Evolutionary conservation across 2,888 invertebrate genomes (phyloP), one percentile per base, ranked within the genome.

Genomic region (Chymomyza procnemis): DNA sequence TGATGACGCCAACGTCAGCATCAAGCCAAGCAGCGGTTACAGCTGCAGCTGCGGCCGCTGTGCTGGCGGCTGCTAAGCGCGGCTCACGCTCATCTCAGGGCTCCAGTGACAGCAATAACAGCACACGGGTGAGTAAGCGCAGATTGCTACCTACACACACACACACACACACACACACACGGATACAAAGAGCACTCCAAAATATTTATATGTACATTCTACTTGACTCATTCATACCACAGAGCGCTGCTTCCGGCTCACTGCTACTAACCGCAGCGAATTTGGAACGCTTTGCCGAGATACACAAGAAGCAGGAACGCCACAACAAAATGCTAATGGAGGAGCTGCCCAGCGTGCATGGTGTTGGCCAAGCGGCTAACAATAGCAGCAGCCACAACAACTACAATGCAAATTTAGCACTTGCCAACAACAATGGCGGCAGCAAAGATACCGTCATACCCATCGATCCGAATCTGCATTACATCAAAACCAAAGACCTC

Each of bases 221-320:
- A 16, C 19, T 50, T 50, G 50, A 54, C 18, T 16, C 61, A 59
- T 56, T 66, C 61, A 59, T 56, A 64, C 61, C 63, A 26, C 92
- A 96, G 96, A 96, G 96, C 91, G 95, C 94, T 76, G 95, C 95
- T 87, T 96, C 96, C 73, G 96, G 96, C 74, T 96, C 96, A 68
- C 90, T 96, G 82, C 92, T 96, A 74, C 90, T 96, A 87, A 96
- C 95, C 77, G 95, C 96, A 70, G 96, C 95, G 54, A 95, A 96
- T 91, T 91, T 94, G 76, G 90, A 91, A 78, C 89, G 90, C 18
- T 90, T 94, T 76, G 93, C 93, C 30, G 92, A 93, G 75, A 92
- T 93, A 89, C 92, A 93, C 78, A 92, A 92, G 66, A 88, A 88
- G 63, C 85, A 85, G 71, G 85, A 84, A 74, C 78, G 79, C 52